Base-by-base conservation (phyloP, 2,888 invertebrate species). In the Zygaena filipendulae region DNA sequence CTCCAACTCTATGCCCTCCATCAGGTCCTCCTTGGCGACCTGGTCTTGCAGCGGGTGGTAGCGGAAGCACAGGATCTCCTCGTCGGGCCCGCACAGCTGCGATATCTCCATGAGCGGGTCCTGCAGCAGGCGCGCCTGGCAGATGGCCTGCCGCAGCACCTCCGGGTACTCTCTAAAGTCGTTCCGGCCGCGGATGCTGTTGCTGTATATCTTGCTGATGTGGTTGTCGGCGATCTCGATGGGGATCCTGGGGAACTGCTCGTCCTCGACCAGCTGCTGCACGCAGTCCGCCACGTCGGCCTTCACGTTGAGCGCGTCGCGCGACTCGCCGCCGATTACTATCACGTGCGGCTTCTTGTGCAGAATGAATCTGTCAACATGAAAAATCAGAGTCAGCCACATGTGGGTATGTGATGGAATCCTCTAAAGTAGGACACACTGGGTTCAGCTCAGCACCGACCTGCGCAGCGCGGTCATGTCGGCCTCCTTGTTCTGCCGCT, bases 31-130 rank as follows among this genome's bases (percentile, higher is more conserved):
- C 53, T 93, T 93, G 1, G 86, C 64, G 32, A 92, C 64, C 52
- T 91, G 89, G 54, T 91, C 91, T 70, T 91, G 87, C 23, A 97
- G 63, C 0, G 92, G 84, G 64, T 99, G 97, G 58, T 93, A 97
- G 29, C 94, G 85, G 13, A 99, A 84, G 56, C 97, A 97, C 10
- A 99, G 74, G 40, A 99, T 93, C 81, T 99, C 99, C 41, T 98
- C 97, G 52, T 99, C 98, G 0, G 90, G 86, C 3, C 95, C 96
- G 61, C 97, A 98, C 0, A 99, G 79, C 56, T 98, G 97, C 1
- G 96, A 92, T 62, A 94, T 97, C 64, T 99, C 99, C 37, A 97
- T 86, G 0, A 99, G 77, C 0, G 99, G 98, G 71, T 99, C 99
- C 68, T 98, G 96, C 51, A 97, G 77, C 33, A 93, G 83, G 11